Conservation (phyloP, 2,888 invertebrate genomes). For the Smittia sp. region DNA sequence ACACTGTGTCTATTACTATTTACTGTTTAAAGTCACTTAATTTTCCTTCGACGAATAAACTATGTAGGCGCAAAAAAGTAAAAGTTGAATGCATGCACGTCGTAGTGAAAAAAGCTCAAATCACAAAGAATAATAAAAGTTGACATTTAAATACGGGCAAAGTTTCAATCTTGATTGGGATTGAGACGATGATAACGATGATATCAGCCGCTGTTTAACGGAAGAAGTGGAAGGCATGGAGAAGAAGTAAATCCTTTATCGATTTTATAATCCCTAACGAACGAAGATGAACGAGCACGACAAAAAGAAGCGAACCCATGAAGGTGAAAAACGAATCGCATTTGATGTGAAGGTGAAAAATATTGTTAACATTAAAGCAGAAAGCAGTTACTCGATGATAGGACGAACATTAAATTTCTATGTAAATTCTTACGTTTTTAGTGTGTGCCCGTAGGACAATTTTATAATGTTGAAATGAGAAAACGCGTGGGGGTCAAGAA, state of each 20-base stretch:
- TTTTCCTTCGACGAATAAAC: neutral
- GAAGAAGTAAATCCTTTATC: conserved; percentile 3
- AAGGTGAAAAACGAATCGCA: conserved; percentile 19
- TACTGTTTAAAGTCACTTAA: conserved; percentile 20
- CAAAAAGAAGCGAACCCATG: neutral
- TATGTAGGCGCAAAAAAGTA: neutral
- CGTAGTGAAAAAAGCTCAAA: conserved; percentile 4
- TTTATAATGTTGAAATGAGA: neutral
- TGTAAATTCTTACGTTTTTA: conserved; percentile 18
- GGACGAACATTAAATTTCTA: conserved; percentile 3
- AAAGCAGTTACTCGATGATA: neutral
- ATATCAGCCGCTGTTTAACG: neutral
- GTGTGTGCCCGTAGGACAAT: conserved; percentile 2
- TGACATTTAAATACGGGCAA: neutral
- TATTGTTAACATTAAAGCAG: conserved; percentile 22
- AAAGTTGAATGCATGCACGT: conserved; percentile 21
- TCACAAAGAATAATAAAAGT: conserved; percentile 9
- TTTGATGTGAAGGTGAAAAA: neutral
- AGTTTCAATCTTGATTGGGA: neutral
- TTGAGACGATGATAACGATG: conserved; percentile 1
- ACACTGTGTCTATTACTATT: conserved; percentile 25
- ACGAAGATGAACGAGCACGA: conserved; percentile 4
- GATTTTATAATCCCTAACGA: conserved; percentile 20
- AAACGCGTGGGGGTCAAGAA: too few species aligned
- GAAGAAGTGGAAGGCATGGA: neutral